These are phyloP conservation scores for Lochmaea crataegi DNA, from an alignment of 2,888 invertebrate species.

Conservation along the genomic window DNA sequence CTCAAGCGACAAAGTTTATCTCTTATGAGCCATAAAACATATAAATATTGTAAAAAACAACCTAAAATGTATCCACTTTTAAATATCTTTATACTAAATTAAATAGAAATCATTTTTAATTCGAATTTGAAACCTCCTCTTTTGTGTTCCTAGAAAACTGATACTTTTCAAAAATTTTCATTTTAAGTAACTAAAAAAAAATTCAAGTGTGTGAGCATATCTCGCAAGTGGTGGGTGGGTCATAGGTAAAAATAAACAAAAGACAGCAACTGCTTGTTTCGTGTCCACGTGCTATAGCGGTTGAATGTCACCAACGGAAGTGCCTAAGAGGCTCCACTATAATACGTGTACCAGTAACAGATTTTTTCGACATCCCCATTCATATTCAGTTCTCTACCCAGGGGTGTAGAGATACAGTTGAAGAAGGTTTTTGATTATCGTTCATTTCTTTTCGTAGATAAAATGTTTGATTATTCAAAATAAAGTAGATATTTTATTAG, in stretches of 20 bases:
- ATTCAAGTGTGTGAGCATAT: slow-evolving; percentile 17
- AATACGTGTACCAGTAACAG: slow-evolving; percentile 43
- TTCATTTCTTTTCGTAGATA: too few relatives aligned
- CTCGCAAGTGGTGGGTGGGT: slow-evolving; percentile 11
- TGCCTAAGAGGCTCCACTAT: slow-evolving; percentile 55
- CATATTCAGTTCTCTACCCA: slow-evolving; percentile 22
- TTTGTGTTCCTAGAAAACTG: neutral
- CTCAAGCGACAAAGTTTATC: too few relatives aligned
- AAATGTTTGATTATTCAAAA: too few relatives aligned
- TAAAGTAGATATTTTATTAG: too few relatives aligned
- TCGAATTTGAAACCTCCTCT: neutral
- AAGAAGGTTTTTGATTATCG: neutral
- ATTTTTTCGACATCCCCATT: slow-evolving; percentile 44
- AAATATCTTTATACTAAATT: too few relatives aligned
- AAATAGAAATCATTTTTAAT: neutral
- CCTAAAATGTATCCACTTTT: too few relatives aligned
- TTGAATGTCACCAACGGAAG: slow-evolving; percentile 63
- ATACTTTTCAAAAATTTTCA: slow-evolving; percentile 4
- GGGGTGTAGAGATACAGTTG: slow-evolving; percentile 7
- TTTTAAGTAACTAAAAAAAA: neutral
- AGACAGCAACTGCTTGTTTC: slow-evolving; percentile 27
- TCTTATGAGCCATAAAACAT: too few relatives aligned
- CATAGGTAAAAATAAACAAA: slow-evolving; percentile 33
- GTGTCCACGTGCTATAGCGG: slow-evolving; percentile 61
- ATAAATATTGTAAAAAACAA: too few relatives aligned